These are phyloP conservation scores for Penaeus indicus DNA, from an alignment of 1,140 invertebrate species.

Conservation along the genomic window DNA sequence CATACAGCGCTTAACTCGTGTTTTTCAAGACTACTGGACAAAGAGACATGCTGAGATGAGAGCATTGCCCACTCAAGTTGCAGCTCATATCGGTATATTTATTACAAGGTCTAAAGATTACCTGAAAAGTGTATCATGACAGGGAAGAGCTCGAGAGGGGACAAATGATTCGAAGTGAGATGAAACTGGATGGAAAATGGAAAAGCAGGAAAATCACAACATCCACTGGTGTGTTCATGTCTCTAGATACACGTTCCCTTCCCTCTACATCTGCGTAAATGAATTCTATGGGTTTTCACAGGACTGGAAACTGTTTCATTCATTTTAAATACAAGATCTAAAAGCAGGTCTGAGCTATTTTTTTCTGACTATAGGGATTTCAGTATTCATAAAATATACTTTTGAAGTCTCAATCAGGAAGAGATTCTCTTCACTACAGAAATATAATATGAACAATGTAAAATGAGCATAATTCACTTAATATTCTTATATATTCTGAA, in stretches of 20 bases:
- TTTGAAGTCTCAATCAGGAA: slow-evolving; percentile 16
- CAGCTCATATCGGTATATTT: no score
- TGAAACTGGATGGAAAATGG: no score
- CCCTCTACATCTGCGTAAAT: background rate
- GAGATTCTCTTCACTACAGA: slow-evolving; percentile 49
- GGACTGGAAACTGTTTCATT: no score
- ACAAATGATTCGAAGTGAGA: no score
- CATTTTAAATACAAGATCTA: slow-evolving; percentile 17
- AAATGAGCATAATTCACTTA: slow-evolving; percentile 42
- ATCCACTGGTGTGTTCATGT: background rate
- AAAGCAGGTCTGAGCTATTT: slow-evolving; percentile 21
- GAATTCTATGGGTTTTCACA: background rate
- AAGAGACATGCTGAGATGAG: no score
- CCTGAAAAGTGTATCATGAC: no score
- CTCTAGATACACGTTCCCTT: background rate
- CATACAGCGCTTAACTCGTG: no score
- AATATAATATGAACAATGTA: slow-evolving; percentile 27
- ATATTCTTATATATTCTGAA: slow-evolving; percentile 26
- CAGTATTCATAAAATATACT: slow-evolving; percentile 13
- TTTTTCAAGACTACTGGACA: no score
- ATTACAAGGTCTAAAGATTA: no score
- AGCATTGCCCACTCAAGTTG: no score
- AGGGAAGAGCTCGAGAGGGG: no score
- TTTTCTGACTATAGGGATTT: background rate
- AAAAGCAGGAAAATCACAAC: background rate